Conservation (phyloP, 2,113 vertebrate genomes). For the Eudorcas thomsonii region DNA sequence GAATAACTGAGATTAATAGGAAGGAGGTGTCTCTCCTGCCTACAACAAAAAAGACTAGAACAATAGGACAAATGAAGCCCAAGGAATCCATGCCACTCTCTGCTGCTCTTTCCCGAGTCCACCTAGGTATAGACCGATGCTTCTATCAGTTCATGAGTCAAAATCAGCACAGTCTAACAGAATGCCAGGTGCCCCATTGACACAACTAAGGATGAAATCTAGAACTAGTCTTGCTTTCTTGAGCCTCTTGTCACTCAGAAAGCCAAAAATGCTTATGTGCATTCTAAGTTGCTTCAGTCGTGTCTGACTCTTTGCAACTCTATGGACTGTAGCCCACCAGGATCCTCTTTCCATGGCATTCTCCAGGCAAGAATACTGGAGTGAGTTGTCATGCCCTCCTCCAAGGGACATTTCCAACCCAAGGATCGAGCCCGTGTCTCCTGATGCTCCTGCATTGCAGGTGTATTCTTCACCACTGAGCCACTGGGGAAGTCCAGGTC, state of each 20-base stretch:
- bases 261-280: neutral
- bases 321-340: neutral
- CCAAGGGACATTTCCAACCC: neutral
- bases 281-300: neutral
- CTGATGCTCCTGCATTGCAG: neutral
- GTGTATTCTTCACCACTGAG: neutral
- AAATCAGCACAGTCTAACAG: neutral
- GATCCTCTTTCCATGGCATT: neutral
- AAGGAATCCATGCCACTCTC: neutral
- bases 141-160: neutral
- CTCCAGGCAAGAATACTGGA: neutral
- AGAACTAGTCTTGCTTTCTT: neutral
- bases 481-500: accelerated
- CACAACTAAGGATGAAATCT: neutral
- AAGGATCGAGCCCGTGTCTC: neutral
- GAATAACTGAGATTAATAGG: neutral
- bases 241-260: neutral
- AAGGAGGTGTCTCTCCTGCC: neutral
- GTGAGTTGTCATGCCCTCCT: neutral
- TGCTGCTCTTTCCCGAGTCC: neutral
- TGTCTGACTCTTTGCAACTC: neutral
- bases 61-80: neutral
- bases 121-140: neutral
- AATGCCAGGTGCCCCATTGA: neutral
- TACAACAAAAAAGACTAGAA: neutral